Conservation (phyloP, 1,140 invertebrate genomes). For the Andrena cerasifolii region DNA sequence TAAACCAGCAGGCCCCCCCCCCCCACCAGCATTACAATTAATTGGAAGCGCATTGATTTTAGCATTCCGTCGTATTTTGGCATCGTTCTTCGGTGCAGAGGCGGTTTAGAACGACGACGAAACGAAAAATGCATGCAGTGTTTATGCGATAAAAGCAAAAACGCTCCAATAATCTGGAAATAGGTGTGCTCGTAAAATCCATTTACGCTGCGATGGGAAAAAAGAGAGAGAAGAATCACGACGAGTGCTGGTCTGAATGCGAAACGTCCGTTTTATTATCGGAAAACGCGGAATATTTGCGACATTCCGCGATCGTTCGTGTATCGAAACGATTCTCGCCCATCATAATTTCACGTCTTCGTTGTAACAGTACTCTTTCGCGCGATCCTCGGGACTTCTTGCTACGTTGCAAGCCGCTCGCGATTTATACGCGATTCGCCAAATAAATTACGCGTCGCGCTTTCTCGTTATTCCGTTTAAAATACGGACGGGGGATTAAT, state of each 20-base stretch:
- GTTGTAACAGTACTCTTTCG: neutral
- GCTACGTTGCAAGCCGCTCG: neutral
- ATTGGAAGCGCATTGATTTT: neutral
- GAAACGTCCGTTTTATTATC: constrained; percentile 9
- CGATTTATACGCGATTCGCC: constrained; percentile 18
- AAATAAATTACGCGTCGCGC: constrained; percentile 19
- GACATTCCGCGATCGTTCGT: neutral
- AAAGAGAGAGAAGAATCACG: neutral
- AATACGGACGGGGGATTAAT: constrained; percentile 23
- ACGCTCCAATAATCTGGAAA: too few species aligned
- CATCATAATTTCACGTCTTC: neutral
- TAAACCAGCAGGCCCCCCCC: too few species aligned
- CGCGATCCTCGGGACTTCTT: constrained; percentile 2
- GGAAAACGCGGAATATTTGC: neutral
- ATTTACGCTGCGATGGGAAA: neutral
- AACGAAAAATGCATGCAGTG: neutral
- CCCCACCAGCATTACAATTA: too few species aligned
- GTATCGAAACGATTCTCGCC: constrained; percentile 4
- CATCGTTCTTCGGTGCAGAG: neutral
- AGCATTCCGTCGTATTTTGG: neutral
- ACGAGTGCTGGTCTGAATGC: neutral
- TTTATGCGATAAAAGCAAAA: constrained; percentile 6
- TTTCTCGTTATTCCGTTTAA: constrained; percentile 4
- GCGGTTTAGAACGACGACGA: neutral
- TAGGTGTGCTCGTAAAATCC: neutral